Evolutionary conservation across 2,113 vertebrate genomes (phyloP), one percentile per base, ranked within the genome.

Genomic region (Uria aalge): DNA sequence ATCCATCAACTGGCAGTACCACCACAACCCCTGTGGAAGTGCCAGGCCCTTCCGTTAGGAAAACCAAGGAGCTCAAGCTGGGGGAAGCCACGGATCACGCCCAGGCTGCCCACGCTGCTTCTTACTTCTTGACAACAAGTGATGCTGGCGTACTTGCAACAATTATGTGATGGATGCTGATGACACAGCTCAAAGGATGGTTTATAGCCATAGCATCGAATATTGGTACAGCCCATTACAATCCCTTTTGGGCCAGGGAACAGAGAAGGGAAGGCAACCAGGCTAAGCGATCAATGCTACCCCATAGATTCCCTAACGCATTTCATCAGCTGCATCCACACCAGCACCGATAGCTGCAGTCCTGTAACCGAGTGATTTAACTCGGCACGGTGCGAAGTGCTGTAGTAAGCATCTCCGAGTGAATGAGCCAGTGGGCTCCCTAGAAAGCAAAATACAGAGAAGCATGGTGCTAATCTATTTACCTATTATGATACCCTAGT

Each of bases 401-500:
- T 69, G 15, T 6, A 36, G 94, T 36, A 88, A 97, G 95, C 96
- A 87, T 85, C 89, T 85, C 76, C 0, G 36, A 92, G 68, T 8
- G 92, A 84, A 52, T 5, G 81, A 92, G 91, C 82, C 80, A 11
- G 47, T 57, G 19, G 67, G 93, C 94, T 96, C 94, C 97, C 96
- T 94, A 64, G 97, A 97, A 96, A 96, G 97, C 96, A 96, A 97
- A 97, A 97, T 90, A 96, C 95, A 93, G 93, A 93, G 94, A 86
- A 83, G 88, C 94, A 47, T 5, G 3, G 75, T 8, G 90, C 88
- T 97, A 97, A 97, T 98, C 97, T 98, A 96, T 97, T 98, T 97
- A 97, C 96, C 97, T 69, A 99, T 99, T 99, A 99, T 98, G 98
- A 98, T 98, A 99, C 98, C 98, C 98, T 98, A 95, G 98, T 98